Percentiles rank a stretch among this genome's conserved stretches.
Conservation (phyloP, 1,140 invertebrate species). For the Trichomalopsis sarcophagae region DNA sequence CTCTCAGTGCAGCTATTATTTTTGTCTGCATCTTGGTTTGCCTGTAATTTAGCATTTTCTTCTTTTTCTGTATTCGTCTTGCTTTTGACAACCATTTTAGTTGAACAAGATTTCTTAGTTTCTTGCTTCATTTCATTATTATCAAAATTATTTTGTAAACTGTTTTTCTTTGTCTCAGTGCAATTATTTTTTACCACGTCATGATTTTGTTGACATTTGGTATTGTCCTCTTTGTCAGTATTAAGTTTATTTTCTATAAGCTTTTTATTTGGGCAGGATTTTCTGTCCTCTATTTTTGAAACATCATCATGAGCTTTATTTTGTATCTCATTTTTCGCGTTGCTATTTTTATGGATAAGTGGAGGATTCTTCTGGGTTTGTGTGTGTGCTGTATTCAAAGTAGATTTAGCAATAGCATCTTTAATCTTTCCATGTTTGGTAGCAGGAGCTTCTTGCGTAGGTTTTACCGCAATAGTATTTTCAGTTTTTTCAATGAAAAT, state of each 20-base stretch:
- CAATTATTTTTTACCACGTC: conserved; percentile 3
- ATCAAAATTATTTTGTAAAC: background rate
- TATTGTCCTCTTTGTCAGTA: background rate
- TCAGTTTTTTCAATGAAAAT: background rate
- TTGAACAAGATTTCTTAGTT: no score
- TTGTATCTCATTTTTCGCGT: background rate
- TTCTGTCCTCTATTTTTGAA: background rate
- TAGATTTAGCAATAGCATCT: background rate
- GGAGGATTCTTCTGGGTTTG: background rate
- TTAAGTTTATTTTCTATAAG: background rate
- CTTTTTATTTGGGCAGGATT: background rate
- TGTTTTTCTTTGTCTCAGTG: background rate
- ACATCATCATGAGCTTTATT: background rate
- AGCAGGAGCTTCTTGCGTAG: background rate
- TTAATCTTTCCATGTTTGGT: background rate
- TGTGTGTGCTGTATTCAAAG: background rate
- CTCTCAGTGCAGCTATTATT: background rate
- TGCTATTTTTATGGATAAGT: background rate
- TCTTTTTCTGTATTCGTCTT: background rate
- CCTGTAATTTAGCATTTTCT: background rate
- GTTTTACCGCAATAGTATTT: background rate
- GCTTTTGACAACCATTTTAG: background rate
- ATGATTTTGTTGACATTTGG: background rate
- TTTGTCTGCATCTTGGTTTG: background rate
- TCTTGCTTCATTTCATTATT: background rate